These are phyloP conservation scores for Hirtodrosophila trivittata DNA, from an alignment of 2,888 invertebrate genomes.

Conservation along the genomic window DNA sequence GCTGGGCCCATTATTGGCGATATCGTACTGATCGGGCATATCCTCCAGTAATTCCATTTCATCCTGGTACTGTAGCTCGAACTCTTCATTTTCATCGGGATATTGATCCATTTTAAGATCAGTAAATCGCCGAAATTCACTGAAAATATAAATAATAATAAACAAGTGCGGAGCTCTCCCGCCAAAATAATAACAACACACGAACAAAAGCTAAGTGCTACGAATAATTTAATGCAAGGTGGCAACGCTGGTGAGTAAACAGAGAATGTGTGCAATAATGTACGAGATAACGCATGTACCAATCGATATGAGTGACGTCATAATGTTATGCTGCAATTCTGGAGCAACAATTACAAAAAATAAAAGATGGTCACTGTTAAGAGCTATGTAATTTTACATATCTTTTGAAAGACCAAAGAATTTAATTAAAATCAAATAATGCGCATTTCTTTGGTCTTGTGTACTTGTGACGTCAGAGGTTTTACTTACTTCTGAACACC, in stretches of 20 bases:
- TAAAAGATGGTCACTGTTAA: too few relatives aligned
- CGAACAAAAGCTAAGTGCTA: conserved; percentile 25
- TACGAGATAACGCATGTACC: not conserved
- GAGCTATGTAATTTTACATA: too few relatives aligned
- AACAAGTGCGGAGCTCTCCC: conserved; percentile 38
- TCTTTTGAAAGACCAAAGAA: too few relatives aligned
- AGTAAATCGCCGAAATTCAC: not conserved
- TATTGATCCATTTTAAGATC: conserved; percentile 78
- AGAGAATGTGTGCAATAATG: not conserved
- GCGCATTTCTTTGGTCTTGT: too few relatives aligned
- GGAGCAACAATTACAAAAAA: too few relatives aligned
- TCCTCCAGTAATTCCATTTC: conserved; percentile 88
- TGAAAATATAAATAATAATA: conserved; percentile 25
- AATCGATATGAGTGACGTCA: conserved; percentile 19
- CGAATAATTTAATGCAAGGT: not conserved
- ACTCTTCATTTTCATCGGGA: conserved; percentile 86
- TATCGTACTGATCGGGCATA: conserved; percentile 54
- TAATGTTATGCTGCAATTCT: not conserved
- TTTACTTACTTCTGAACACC: too few relatives aligned
- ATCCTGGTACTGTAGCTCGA: conserved; percentile 89
- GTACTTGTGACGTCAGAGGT: too few relatives aligned
- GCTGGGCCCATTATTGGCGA: conserved; percentile 49
- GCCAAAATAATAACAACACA: conserved; percentile 28
- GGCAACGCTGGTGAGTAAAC: conserved; percentile 32
- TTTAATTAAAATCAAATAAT: too few relatives aligned